Conservation (phyloP, 2,888 invertebrate genomes). For the Phragmatobia fuliginosa region DNA sequence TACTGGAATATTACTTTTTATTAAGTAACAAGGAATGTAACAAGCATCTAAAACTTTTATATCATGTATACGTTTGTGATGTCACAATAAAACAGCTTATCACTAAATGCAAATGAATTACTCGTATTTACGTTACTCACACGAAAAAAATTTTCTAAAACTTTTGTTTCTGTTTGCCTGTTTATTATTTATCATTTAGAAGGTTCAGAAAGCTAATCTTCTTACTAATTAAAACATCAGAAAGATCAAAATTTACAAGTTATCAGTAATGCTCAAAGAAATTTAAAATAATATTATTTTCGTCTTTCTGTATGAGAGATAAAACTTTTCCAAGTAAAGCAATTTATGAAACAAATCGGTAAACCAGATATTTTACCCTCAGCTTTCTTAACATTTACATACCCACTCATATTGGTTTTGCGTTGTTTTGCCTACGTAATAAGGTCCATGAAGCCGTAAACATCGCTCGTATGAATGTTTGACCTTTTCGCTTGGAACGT, state of each 20-base stretch:
- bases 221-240: background rate
- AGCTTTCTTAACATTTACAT: background rate
- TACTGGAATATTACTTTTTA: background rate
- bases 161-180: too few species aligned
- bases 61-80: too few species aligned
- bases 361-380: background rate
- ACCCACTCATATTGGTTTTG: background rate
- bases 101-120: too few species aligned
- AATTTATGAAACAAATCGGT: background rate
- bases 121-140: too few species aligned
- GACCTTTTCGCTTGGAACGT: constrained; percentile 20
- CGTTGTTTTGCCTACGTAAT: constrained; percentile 8
- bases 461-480: constrained; percentile 20
- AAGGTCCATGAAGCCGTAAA: constrained; percentile 2
- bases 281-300: background rate
- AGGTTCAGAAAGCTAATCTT: background rate
- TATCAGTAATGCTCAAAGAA: background rate
- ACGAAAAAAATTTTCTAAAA: too few species aligned
- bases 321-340: constrained; percentile 5
- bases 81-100: too few species aligned
- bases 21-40: too few species aligned
- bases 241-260: background rate
- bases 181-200: background rate
- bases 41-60: too few species aligned
- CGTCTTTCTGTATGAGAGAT: background rate